Conservation (phyloP, 2,888 invertebrate species). For the Hypena proboscidalis region DNA sequence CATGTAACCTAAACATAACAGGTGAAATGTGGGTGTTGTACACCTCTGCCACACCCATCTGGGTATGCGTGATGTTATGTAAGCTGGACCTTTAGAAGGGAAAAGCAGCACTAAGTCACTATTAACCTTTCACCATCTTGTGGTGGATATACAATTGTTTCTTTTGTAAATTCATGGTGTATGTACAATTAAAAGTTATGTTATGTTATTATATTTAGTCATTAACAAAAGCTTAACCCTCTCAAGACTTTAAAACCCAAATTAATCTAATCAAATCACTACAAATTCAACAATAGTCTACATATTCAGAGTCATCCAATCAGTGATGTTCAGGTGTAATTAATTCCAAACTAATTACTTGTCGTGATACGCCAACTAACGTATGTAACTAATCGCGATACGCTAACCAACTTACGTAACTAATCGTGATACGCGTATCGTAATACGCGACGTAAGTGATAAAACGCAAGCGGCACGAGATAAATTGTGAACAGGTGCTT, state of each 20-base stretch:
- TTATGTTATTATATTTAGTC: too few species aligned
- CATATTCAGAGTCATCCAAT: slow-evolving; percentile 31
- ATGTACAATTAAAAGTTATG: too few species aligned
- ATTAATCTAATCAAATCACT: slow-evolving; percentile 22
- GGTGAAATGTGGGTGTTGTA: too few species aligned
- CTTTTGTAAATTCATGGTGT: too few species aligned
- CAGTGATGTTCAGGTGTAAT: slow-evolving; percentile 63
- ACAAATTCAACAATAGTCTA: slow-evolving; percentile 18
- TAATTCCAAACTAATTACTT: slow-evolving; percentile 74
- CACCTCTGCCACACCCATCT: too few species aligned
- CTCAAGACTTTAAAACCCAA: slow-evolving; percentile 9
- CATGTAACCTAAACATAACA: too few species aligned
- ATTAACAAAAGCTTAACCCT: neutral
- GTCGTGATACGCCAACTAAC: slow-evolving; percentile 57
- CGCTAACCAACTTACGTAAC: slow-evolving; percentile 35
- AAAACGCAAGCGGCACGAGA: slow-evolving; percentile 49
- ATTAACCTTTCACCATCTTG: too few species aligned
- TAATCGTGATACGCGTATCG: slow-evolving; percentile 32
- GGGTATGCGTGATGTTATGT: too few species aligned
- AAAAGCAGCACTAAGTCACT: too few species aligned
- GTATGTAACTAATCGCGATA: slow-evolving; percentile 33
- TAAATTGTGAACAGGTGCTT: neutral
- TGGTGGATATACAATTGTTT: too few species aligned
- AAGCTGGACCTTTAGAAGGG: too few species aligned
- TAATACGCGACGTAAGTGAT: slow-evolving; percentile 43